Base-by-base conservation (phyloP, 2,797 vertebrate species). In the Lithobates sylvaticus region DNA sequence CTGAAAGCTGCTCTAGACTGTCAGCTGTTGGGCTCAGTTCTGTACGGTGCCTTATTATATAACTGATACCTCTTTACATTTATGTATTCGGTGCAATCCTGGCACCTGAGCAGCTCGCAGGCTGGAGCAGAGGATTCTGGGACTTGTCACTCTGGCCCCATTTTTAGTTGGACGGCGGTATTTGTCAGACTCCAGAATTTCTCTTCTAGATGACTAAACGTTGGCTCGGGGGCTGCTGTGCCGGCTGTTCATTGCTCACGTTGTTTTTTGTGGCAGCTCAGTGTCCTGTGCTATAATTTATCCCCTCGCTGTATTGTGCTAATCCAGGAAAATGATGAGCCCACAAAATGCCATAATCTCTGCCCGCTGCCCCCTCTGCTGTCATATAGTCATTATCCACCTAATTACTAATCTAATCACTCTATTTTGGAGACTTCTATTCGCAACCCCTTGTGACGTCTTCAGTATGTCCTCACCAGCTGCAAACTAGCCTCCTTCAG, bases 221-320 rank as follows among this genome's bases (percentile, higher is more conserved):
- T 32, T 42, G 77, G 77, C 71, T 47, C n/a, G 32, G 81, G 32
- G 71, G 23, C 39, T 1, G 65, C 78, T 29, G 81, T 32, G 72
- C 26, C 26, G 42, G 72, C 39, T 44, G 29, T 47, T 47, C 39
- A 65, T 76, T 74, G 74, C 58, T 74, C 54, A 74, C 21, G 39
- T 44, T 74, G 71, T 67, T 26, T 29, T 44, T 47, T 79, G 36
- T 50, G 12, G 64, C 42, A 21, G 61, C 77, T 79, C 77, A 6
- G 39, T 47, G 29, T 74, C 65, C 44, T 83, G 72, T 27, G 9
- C 81, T 83, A 64, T 83, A 67, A 83, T 76, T 83, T 83, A 64
- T 74, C 70, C 81, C 54, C 64, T 16, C 26, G 34, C 71, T 21
- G 72, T 54, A 74, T 83, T 74, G 47, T 81, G 72, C 61, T 83